Evolutionary conservation across 2,113 vertebrate genomes (phyloP), one percentile per base, ranked within the genome.

Genomic region (Mionectes macconnelli): DNA sequence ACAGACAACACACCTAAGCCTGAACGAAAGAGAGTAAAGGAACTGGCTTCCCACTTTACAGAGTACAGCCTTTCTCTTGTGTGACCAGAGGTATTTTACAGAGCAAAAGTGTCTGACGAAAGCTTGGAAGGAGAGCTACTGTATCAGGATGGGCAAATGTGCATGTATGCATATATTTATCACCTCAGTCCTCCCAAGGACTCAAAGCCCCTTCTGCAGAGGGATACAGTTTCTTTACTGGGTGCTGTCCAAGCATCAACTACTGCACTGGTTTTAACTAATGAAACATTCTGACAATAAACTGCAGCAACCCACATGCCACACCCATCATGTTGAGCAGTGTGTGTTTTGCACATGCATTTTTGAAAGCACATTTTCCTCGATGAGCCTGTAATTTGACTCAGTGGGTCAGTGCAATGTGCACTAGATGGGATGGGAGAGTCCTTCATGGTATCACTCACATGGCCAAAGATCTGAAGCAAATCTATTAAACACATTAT

Each of bases 151-250:
- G 76, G 88, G 76, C 76, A 92, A 95, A 94, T 92, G 72, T 88
- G 79, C 50, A 28, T 70, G 56, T 60, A 89, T 56, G 56, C 47
- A 42, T 74, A 82, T 89, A 89, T 93, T 96, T 95, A 89, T 93
- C 87, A n/a, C 82, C 0, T 0, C 62, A 73, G 87, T 42, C 79
- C 50, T 92, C 84, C 84, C 93, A 92, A 78, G 80, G 87, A 92
- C 91, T 95, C 87, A 12, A 77, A 70, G 75, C 1, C 50, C 93
- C 90, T 96, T 96, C 90, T 94, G 94, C 55, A 96, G 76, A 67
- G 88, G 86, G 90, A 96, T 96, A 81, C 10, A 23, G 49, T 97
- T 97, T 96, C 96, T 86, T 78, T 59, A 95, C 95, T 96, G 95
- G 94, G 95, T 70, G 59, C 84, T 87, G 91, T 86, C 95, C 95